Evolutionary conservation across 2,797 vertebrate species (phyloP), one percentile per base, ranked within the genome.

Genomic region (Artibeus jamaicensis): DNA sequence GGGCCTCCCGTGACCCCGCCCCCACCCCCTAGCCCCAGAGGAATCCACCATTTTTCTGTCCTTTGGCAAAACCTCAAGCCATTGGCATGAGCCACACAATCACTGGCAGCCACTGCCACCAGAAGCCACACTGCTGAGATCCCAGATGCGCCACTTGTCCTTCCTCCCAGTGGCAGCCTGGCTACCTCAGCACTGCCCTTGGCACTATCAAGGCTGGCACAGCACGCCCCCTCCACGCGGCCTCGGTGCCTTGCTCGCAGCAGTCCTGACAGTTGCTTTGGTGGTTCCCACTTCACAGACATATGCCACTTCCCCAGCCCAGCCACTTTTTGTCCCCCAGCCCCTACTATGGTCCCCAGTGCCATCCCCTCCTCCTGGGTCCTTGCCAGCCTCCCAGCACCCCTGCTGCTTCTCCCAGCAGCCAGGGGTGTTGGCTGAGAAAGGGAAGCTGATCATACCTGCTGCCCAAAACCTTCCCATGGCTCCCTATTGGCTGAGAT

Each of bases 91-190:
- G 57, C 48, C 48, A 29, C 62, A 34, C 15, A 14, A 7, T 2
- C 57, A 59, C 57, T 59, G 57, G 32, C 39, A 10, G 70, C 70
- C 32, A 21, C 46, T 0, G 1, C 29, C 6, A 18, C 42, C 19
- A 37, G 76, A 39, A 29, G 78, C 84, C 78, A 37, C 2, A 0
- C 62, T 4, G 6, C 84, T 18, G 6, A 22, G 21, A 48, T 84
- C 65, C 46, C 4, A 9, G 4, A 14, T 1, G 18, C 18, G 4
- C 21, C 3, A 8, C 39, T 16, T 2, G 2, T 5, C 9, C 74
- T 24, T 29, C 21, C 48, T 42, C 10, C 42, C 8, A 4, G 10
- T 8, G 24, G 67, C 37, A 8, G 19, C 42, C 26, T 15, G 9
- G 22, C 48, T 26, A 2, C 48, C 42, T 18, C 19, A 9, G 2